Base-by-base conservation (phyloP, 1,140 invertebrate species). In the Mercenaria mercenaria region DNA sequence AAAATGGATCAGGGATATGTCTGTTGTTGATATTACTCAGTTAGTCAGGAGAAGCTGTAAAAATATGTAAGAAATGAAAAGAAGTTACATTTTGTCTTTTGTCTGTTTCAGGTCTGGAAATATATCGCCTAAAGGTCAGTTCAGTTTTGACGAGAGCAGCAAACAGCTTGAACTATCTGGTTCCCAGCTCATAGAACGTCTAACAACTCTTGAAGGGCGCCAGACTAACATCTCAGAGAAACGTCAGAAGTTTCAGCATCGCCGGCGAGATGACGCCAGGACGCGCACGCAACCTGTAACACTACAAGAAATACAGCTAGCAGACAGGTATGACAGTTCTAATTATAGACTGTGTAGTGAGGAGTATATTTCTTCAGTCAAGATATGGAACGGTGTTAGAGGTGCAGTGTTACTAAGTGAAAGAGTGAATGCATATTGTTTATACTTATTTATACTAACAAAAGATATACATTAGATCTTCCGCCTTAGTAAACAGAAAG, bases 241-340 rank as follows among this genome's bases (percentile, higher is more conserved):
- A 64, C 64, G 88, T n/a, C 52, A 64, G 13, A 59, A 61, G 50
- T 89, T 89, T 41, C 69, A 76, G 32, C 61, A 82, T n/a, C 72
- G 76, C 26, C 59, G 67, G 56, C 52, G 76, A 34, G 67, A 83
- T 15, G 88, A 84, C 64, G 64, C 56, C 15, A 32, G 88, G 43
- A 89, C 88, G 20, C 41, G 80, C 13, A 89, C 88, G 18, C 88
- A 89, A 34, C 88, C 88, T 43, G 80, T 89, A 13, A 89, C 88
- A 32, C 56, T 83, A 23, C 80, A 76, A 64, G 88, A 89, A 61
- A 83, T 89, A 26, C 80, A 83, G 29, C 39, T 61, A 32, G 79
- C 79, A 43, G 88, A 89, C 52, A 59, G 88, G 88, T 89, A 76
- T 29, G 32, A 23, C 6, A 15, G 2, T 67, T 50, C 47, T 50